phyloP scores from a whole-genome alignment of 2,113 vertebrate genomes.

The Delphinapterus leucas region DNA sequence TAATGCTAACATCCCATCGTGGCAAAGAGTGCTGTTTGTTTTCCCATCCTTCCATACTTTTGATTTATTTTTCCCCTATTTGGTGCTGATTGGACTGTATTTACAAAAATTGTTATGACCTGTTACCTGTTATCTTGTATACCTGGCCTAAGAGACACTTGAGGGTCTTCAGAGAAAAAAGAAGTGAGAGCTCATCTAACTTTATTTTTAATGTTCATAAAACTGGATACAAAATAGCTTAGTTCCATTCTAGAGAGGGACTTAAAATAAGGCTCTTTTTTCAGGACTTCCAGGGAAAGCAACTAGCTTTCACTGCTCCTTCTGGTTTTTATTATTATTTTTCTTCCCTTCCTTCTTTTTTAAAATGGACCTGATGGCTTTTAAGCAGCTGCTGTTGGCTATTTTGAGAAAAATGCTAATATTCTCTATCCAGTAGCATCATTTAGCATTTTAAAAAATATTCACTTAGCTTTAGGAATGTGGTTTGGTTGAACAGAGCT shows the following conservation, averaged over 20 bases:
- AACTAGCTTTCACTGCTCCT: fast-evolving
- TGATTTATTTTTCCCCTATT: background rate
- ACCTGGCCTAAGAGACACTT: constrained; percentile 28
- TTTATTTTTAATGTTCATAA: background rate
- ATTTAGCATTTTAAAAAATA: background rate
- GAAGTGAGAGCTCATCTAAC: background rate
- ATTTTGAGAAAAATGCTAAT: constrained; percentile 49
- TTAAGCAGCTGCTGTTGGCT: background rate
- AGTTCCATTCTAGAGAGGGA: background rate
- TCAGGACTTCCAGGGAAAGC: background rate
- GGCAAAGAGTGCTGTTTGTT: constrained; percentile 35
- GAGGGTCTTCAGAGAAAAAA: constrained; percentile 37
- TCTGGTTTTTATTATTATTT: background rate
- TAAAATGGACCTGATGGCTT: constrained; percentile 21
- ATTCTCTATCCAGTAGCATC: background rate
- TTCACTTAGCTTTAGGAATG: constrained; percentile 35
- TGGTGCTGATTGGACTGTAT: constrained; percentile 29
- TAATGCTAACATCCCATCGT: background rate
- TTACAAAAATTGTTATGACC: constrained; percentile 28
- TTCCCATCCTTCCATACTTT: background rate
- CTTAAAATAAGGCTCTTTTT: background rate
- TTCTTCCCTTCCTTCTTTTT: background rate
- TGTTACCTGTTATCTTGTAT: constrained; percentile 54
- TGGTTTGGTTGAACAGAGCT: constrained; percentile 52
- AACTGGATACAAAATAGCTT: constrained; percentile 30